Conservation (phyloP, 1,140 invertebrate species). For the Drosophila elegans region DNA sequence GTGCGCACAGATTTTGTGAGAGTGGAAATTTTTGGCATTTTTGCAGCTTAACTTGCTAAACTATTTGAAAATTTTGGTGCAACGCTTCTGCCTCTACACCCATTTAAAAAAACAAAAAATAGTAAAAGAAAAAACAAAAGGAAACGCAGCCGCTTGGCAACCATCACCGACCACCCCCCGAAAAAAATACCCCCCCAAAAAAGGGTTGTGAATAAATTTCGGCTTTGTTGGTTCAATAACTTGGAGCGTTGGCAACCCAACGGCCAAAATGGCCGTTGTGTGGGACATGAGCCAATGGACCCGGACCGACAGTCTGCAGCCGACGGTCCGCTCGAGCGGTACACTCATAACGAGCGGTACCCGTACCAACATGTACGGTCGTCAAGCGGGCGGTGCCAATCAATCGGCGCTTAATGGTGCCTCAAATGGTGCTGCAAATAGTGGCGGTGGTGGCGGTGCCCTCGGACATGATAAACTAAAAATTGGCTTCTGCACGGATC, state of each 20-base stretch:
- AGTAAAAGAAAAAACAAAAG: background rate
- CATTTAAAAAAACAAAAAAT: background rate
- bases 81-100: constrained; percentile 2
- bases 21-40: constrained; percentile 65
- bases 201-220: constrained; percentile 41
- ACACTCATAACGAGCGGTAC: constrained; percentile 7
- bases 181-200: background rate
- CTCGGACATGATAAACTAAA: constrained; percentile 85
- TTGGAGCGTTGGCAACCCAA: constrained; percentile 21
- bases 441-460: constrained; percentile 12
- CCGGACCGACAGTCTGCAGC: constrained; percentile 53
- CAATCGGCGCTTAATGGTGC: constrained; percentile 4
- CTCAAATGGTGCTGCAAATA: constrained; percentile 10
- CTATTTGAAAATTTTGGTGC: constrained; percentile 72
- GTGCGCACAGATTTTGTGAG: constrained; percentile 62
- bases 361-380: constrained; percentile 59
- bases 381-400: constrained; percentile 43
- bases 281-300: constrained; percentile 45
- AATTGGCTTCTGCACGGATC: constrained; percentile 94
- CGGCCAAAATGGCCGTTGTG: constrained; percentile 33
- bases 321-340: constrained; percentile 45
- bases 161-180: constrained; percentile 6
- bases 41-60: constrained; percentile 77
- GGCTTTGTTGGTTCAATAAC: constrained; percentile 75
- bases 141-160: constrained; percentile 38